phyloP scores from a whole-genome alignment of 2,888 invertebrate species.

The Ophion costatus region DNA sequence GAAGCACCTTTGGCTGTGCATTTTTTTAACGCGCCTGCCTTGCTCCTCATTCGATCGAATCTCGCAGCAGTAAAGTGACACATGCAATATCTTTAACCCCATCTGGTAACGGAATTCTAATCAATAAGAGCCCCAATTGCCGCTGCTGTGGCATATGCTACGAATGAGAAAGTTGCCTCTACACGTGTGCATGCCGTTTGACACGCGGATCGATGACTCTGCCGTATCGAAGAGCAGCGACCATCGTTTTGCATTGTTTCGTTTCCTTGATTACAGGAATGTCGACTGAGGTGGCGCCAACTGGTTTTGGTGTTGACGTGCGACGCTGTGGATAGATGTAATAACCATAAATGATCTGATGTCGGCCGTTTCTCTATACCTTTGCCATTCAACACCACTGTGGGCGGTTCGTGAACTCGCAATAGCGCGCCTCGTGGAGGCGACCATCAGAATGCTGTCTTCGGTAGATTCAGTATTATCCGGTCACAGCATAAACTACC shows the following conservation, averaged over 20 bases:
- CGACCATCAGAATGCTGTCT: conserved; percentile 53
- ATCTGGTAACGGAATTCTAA: too few species aligned
- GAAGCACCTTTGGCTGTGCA: too few species aligned
- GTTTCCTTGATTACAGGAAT: conserved; percentile 72
- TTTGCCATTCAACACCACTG: conserved; percentile 38
- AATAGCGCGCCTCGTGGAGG: conserved; percentile 27
- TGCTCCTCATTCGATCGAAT: too few species aligned
- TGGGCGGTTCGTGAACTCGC: conserved; percentile 16
- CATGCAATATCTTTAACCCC: too few species aligned
- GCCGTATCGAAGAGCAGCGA: neutral
- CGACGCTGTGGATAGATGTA: conserved; percentile 72
- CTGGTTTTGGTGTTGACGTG: conserved; percentile 66
- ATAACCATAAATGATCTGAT: conserved; percentile 64
- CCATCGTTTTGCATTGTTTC: conserved; percentile 13
- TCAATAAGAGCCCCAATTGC: too few species aligned
- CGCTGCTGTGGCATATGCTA: too few species aligned
- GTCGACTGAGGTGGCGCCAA: conserved; percentile 76
- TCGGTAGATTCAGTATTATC: conserved; percentile 68
- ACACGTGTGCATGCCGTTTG: too few species aligned
- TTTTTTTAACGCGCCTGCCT: too few species aligned
- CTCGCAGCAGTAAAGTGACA: too few species aligned
- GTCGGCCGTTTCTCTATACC: conserved; percentile 39
- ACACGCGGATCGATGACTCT: neutral
- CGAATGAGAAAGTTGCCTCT: too few species aligned
- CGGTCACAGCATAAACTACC: conserved; percentile 55